Conservation (phyloP, 2,797 vertebrate genomes). For the Dicrostonyx torquatus region DNA sequence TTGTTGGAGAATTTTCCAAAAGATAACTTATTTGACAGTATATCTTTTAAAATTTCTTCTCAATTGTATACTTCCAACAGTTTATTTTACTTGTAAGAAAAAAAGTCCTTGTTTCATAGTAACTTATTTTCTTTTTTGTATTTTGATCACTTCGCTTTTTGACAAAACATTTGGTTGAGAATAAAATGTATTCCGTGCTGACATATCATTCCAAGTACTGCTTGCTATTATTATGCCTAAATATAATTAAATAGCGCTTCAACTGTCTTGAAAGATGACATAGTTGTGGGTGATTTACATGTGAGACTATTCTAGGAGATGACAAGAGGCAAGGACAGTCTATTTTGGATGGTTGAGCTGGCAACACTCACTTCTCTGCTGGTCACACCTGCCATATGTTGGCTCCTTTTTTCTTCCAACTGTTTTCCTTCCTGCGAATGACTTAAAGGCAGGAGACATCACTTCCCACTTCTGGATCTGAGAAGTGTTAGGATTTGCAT, state of each 20-base stretch:
- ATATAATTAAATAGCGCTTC: slow-evolving; percentile 67
- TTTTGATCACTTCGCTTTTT: slow-evolving; percentile 50
- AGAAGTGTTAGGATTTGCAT: slow-evolving; percentile 47
- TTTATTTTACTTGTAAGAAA: not conserved
- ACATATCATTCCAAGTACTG: slow-evolving; percentile 51
- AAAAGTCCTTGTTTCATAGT: slow-evolving; percentile 40
- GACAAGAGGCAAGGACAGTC: slow-evolving; percentile 19
- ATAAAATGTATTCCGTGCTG: slow-evolving; percentile 66
- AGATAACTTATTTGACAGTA: slow-evolving; percentile 29
- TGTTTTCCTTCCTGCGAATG: slow-evolving; percentile 62
- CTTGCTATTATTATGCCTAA: slow-evolving; percentile 63
- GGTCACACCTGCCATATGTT: slow-evolving; percentile 75
- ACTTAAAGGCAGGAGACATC: slow-evolving; percentile 57
- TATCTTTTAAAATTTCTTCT: slow-evolving; percentile 58
- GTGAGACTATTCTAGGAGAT: slow-evolving; percentile 62
- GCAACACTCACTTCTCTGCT: slow-evolving; percentile 44
- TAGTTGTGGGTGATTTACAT: slow-evolving; percentile 59
- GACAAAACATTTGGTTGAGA: slow-evolving; percentile 72
- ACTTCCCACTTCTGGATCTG: slow-evolving; percentile 46
- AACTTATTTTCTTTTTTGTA: slow-evolving; percentile 64
- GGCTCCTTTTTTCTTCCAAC: slow-evolving; percentile 53
- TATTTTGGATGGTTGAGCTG: slow-evolving; percentile 68
- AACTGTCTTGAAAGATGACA: slow-evolving; percentile 63
- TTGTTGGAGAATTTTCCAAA: slow-evolving; percentile 11
- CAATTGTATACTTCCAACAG: not conserved